These are phyloP conservation scores for Lucilia sericata DNA, from an alignment of 1,140 invertebrate genomes.

Conservation along the genomic window DNA sequence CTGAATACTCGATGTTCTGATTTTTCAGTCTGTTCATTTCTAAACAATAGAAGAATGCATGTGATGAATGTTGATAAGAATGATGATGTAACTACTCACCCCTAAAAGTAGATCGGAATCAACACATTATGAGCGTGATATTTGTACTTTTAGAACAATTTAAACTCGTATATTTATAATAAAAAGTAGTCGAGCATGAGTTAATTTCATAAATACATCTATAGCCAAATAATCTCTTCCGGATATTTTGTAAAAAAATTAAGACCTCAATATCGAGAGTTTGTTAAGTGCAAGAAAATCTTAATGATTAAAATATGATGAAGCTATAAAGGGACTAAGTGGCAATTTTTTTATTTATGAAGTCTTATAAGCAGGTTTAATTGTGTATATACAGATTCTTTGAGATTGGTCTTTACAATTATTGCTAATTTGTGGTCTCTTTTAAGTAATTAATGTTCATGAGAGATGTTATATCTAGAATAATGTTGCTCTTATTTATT, in stretches of 20 bases:
- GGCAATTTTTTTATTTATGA: no score
- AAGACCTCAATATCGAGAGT: neutral
- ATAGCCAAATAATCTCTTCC: slow-evolving; percentile 45
- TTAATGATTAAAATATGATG: neutral
- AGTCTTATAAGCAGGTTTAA: no score
- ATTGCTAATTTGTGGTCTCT: no score
- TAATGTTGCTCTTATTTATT: no score
- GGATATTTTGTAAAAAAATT: slow-evolving; percentile 33
- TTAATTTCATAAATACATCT: slow-evolving; percentile 33
- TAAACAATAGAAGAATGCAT: neutral
- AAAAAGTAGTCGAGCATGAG: slow-evolving; percentile 15
- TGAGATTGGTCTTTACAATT: no score
- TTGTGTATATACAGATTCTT: no score
- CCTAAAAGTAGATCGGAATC: slow-evolving; percentile 22
- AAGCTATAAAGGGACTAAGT: no score
- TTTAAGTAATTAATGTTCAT: no score
- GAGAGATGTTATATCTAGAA: no score
- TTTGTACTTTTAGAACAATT: neutral
- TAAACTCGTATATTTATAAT: neutral
- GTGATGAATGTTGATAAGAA: neutral
- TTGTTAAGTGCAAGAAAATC: neutral
- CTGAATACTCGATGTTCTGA: neutral
- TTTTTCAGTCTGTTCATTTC: neutral
- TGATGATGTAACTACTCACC: slow-evolving; percentile 34
- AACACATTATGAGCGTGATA: slow-evolving; percentile 13